Conservation (phyloP, 1,140 invertebrate species). For the Scaptomyza hsui region DNA sequence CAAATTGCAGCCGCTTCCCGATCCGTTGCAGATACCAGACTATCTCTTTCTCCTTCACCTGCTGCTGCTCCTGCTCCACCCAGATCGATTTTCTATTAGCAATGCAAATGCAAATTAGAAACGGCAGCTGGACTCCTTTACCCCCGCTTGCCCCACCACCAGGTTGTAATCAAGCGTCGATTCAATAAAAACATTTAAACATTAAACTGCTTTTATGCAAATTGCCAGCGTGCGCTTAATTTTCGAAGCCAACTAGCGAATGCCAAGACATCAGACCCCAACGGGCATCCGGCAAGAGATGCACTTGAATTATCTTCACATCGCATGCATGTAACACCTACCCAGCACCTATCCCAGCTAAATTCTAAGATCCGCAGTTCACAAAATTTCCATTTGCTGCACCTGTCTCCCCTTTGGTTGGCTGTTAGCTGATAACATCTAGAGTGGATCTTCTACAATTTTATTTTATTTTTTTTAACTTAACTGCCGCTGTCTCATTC, state of each 20-base stretch:
- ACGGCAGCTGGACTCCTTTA: conserved; percentile 39
- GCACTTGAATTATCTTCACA: conserved; percentile 70
- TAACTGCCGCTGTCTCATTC: conserved; percentile 17
- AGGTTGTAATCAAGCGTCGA: conserved; percentile 67
- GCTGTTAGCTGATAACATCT: conserved; percentile 58
- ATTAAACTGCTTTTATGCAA: conserved; percentile 83
- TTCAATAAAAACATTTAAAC: conserved; percentile 82
- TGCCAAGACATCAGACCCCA: background rate
- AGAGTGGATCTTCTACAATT: conserved; percentile 57
- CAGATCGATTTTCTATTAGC: conserved; percentile 10
- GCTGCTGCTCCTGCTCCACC: conserved; percentile 4
- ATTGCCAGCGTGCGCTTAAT: conserved; percentile 81
- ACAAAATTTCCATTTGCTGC: background rate
- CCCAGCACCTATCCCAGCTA: conserved; percentile 20
- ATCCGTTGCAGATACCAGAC: conserved; percentile 42
- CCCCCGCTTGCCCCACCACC: background rate
- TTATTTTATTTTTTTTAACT: conserved; percentile 7
- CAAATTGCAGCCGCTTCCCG: conserved; percentile 38
- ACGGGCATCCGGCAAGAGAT: conserved; percentile 42
- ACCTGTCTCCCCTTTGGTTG: conserved; percentile 8
- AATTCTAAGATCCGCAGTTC: background rate
- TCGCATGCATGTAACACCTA: conserved; percentile 76
- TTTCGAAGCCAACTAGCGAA: conserved; percentile 31
- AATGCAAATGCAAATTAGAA: conserved; percentile 78
- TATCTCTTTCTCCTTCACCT: background rate